Base-by-base conservation (phyloP, 1,140 invertebrate species). In the Phenacoccus solenopsis region DNA sequence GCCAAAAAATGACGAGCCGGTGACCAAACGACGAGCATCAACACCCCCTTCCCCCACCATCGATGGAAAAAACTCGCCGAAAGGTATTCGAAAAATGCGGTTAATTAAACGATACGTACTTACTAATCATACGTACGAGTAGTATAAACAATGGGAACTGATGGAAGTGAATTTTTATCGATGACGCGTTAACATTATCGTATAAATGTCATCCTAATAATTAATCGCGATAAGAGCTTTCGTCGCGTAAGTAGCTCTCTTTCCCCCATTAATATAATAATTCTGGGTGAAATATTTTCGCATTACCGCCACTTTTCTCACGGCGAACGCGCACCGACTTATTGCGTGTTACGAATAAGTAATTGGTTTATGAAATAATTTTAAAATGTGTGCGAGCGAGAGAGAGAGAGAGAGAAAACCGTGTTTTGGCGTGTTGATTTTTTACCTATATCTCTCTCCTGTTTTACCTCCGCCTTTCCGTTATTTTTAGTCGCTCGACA, bases 131-230 rank as follows among this genome's bases (percentile, higher is more conserved):
- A 10, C 9, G n/a, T 10, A 64, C 25, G 20, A 27, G 25, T 4
- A 64, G 12, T 25, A 25, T 64, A 64, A 64, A 64, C 21, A 64
- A 64, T 64, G 25, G 21, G 21, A 64, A 22, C 59, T 64, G 25
- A 64, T 64, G 59, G 59, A 64, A 64, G 21, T 64, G 22, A 22
- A 64, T 64, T 64, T 64, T 64, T 64, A 64, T 64, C 59, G 59
- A 64, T 25, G 59, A 64, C 21, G 25, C 59, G n/a, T n/a, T n/a
- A n/a, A n/a, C n/a, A 64, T 64, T 64, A 64, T 27, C 25, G 56
- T 22, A 32, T 32, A 49, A 16, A 64, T 64, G 59, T 64, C 59
- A 64, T 64, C 59, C 21, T 16, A 25, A 64, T 64, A 64, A 64
- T 64, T 64, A 64, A 64, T 64, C 59, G 10, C 25, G 59, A 64